Evolutionary conservation across 23 tunicate genomes (phyloP).

Genomic region (Ciona savignyi): DNA sequence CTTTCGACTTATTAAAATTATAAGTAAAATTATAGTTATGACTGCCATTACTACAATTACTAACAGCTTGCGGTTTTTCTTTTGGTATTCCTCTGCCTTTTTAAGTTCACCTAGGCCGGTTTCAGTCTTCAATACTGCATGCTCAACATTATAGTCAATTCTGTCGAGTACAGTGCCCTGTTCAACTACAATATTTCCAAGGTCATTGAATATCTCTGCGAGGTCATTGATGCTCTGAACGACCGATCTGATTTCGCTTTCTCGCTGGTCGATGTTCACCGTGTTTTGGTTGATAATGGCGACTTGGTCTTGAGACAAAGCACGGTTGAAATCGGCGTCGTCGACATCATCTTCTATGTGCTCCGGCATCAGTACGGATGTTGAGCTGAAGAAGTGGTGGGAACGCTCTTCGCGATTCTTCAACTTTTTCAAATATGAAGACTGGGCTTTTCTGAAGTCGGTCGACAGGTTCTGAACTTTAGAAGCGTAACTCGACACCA

Average conservation of each 20-base stretch:
- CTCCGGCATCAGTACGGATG: constrained; percentile 73
- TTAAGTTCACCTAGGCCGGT: constrained; percentile 57
- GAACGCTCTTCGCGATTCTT: constrained; percentile 79
- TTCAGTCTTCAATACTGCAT: constrained; percentile 77
- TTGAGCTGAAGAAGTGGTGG: constrained; percentile 48
- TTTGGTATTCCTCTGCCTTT: constrained; percentile 87
- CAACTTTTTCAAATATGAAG: constrained; percentile 65
- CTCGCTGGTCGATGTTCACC: constrained; percentile 63
- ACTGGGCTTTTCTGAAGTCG: constrained; percentile 64
- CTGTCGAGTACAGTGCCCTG: constrained; percentile 75
- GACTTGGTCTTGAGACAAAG: constrained; percentile 32
- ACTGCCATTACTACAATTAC: constrained; percentile 60
- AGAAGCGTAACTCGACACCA: constrained; percentile 45
- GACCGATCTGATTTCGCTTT: constrained; percentile 81
- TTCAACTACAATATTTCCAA: constrained; percentile 76
- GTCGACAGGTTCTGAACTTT: constrained; percentile 46
- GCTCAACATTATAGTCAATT: constrained; percentile 86
- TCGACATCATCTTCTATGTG: constrained; percentile 57
- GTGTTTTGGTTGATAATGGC: constrained; percentile 54
- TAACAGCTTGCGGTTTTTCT: constrained; percentile 67
- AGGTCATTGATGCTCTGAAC: constrained; percentile 79
- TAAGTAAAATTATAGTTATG: constrained; percentile 37
- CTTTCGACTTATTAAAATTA: constrained; percentile 52
- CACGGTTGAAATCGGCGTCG: constrained; percentile 56
- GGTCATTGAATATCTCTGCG: constrained; percentile 74